Evolutionary conservation across 2,113 vertebrate species (phyloP).

Genomic region (Elanus axillaris): DNA sequence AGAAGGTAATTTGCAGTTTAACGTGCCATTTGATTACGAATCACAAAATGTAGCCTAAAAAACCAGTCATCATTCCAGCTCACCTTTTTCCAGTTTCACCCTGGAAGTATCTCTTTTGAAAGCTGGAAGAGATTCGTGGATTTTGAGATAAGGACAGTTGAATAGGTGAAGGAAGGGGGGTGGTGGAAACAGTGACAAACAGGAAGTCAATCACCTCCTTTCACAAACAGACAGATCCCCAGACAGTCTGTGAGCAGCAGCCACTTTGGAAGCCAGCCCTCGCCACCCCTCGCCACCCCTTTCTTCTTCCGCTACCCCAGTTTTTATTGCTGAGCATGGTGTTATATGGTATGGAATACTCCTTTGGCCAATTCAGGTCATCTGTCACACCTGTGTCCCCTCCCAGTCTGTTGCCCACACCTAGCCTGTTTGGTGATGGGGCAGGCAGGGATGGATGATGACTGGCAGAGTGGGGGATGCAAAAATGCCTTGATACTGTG

Average conservation of each 20-base stretch:
- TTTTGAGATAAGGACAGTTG: background rate
- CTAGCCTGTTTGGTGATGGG: background rate
- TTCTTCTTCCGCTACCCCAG: background rate
- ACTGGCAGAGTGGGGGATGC: too few relatives aligned
- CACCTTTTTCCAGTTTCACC: background rate
- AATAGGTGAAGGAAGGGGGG: background rate
- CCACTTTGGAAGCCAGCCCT: background rate
- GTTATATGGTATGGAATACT: background rate
- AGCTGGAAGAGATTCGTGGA: background rate
- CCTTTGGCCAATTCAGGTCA: background rate
- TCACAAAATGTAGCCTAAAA: background rate
- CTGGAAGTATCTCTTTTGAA: background rate
- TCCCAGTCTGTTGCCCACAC: background rate
- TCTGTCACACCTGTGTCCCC: rapidly evolving
- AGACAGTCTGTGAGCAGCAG: background rate
- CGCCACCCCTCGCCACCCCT: rapidly evolving
- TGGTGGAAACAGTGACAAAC: background rate
- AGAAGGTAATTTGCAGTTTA: background rate
- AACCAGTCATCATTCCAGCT: background rate
- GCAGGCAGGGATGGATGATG: background rate
- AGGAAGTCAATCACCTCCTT: background rate
- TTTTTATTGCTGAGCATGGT: background rate
- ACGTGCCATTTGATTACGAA: background rate
- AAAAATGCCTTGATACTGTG: rapidly evolving
- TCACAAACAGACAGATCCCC: background rate